phyloP scores from a whole-genome alignment of 2,113 vertebrate genomes.

The Tyrannus savana region DNA sequence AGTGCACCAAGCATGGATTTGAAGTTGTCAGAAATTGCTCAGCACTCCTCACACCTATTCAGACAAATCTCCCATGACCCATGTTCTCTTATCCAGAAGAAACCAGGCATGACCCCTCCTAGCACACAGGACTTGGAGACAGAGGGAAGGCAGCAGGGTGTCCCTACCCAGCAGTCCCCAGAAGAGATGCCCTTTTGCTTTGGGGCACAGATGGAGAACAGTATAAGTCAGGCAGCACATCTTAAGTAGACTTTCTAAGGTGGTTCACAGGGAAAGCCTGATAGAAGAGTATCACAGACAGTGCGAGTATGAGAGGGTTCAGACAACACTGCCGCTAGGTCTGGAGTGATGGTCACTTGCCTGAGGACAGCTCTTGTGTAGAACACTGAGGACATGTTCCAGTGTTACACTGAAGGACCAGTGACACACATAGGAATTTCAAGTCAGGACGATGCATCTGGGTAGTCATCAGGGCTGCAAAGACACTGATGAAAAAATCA shows the following conservation, averaged over 20 bases:
- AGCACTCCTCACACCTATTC: not conserved
- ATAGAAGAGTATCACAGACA: not conserved
- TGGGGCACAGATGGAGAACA: not conserved
- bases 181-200: not conserved
- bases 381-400: not conserved
- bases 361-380: not conserved
- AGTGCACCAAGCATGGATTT: fast-evolving
- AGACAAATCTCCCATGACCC: fast-evolving
- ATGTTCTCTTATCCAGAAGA: not conserved
- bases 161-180: not conserved
- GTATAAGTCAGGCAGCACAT: not conserved
- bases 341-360: not conserved
- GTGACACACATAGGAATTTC: not conserved
- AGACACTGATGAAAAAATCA: not conserved
- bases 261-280: not conserved
- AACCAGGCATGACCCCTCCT: fast-evolving
- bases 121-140: not conserved
- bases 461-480: not conserved
- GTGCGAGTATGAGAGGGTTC: not conserved
- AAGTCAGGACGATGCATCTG: not conserved
- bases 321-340: not conserved
- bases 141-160: not conserved
- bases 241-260: not conserved
- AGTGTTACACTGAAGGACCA: not conserved
- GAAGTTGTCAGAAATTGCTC: not conserved